Base-by-base conservation (phyloP, 2,113 vertebrate genomes). In the Ceyx cyanopectus region DNA sequence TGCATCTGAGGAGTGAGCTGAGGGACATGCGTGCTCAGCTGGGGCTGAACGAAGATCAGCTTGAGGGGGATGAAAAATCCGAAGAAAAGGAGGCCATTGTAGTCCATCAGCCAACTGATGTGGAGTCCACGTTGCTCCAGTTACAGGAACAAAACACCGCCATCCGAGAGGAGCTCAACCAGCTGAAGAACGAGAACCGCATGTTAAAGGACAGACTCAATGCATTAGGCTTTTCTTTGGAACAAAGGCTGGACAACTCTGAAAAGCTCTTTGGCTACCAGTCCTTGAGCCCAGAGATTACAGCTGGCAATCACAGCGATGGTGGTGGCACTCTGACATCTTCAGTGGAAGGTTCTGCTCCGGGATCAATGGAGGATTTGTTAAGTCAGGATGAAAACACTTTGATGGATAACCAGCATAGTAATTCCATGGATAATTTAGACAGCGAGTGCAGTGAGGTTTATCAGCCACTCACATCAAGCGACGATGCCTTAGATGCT, bases 381-480 rank as follows among this genome's bases (percentile, higher is more conserved):
- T 92, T 99, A 95, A 98, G 98, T 76, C 98, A 98, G 87, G 98
- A 98, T 78, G 98, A 98, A 65, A 97, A 96, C 48, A 98, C 98
- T 7, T 96, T 98, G 63, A 98, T 98, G 75, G 99, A 98, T 85
- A 98, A 98, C 32, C 98, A 98, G 67, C 99, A 99, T 23, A 99
- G 99, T 78, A 98, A 98, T 90, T 99, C 99, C 1, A 98, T 98
- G 69, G 99, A 99, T 97, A 99, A 99, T 90, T 97, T 99, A 12
- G 99, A 99, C 95, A 99, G 99, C 3, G 99, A 99, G 75, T 99
- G 99, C 82, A 99, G 99, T 29, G 99, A 99, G 95, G 99, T 98
- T 45, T 99, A 99, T 96, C 99, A 99, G 93, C 98, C 98, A 0
- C 98, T 99, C 56, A 99, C 99, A 4, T 99, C 99, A 16, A 99